A percentile compares a stretch with the other conserved stretches of the same genome.
These are phyloP conservation scores for Fregata magnificens DNA, from an alignment of 2,113 vertebrate genomes.

Conservation along the genomic window DNA sequence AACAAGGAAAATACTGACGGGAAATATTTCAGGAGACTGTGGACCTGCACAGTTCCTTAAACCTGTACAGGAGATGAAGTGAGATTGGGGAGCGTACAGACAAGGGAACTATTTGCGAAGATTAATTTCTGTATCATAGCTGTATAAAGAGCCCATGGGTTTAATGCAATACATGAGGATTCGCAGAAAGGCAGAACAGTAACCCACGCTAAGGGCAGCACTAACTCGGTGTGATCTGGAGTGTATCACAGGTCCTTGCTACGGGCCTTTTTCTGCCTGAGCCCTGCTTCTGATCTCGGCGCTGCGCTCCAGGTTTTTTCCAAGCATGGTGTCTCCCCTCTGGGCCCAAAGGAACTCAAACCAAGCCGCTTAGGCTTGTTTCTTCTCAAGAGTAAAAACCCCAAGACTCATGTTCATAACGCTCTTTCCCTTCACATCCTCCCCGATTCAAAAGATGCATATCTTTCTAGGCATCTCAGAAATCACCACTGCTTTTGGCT, in stretches of 20 bases:
- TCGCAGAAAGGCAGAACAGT: not conserved
- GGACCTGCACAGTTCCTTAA: not conserved
- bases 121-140: not conserved
- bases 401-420: not conserved
- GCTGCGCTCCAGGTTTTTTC: not conserved
- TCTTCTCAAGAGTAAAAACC: not conserved
- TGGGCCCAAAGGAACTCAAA: not conserved
- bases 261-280: not conserved
- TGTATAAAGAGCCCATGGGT: not conserved
- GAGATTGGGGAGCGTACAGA: not conserved
- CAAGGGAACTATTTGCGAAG: not conserved
- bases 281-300: not conserved
- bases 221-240: not conserved
- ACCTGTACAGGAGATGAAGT: not conserved
- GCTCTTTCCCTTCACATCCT: not conserved
- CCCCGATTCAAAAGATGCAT: not conserved
- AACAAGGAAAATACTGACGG: not conserved
- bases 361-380: not conserved
- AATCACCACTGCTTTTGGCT: not conserved
- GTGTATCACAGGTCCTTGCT: not conserved
- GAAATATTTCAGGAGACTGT: not conserved
- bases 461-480: not conserved
- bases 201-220: not conserved
- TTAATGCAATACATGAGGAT: not conserved
- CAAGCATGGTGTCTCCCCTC: not conserved